A percentile compares a stretch with the other conserved stretches of the same genome.
Evolutionary conservation across 64 coral and sea anemone genomes (phyloP).

Genomic region (Exaiptasia diaphana): DNA sequence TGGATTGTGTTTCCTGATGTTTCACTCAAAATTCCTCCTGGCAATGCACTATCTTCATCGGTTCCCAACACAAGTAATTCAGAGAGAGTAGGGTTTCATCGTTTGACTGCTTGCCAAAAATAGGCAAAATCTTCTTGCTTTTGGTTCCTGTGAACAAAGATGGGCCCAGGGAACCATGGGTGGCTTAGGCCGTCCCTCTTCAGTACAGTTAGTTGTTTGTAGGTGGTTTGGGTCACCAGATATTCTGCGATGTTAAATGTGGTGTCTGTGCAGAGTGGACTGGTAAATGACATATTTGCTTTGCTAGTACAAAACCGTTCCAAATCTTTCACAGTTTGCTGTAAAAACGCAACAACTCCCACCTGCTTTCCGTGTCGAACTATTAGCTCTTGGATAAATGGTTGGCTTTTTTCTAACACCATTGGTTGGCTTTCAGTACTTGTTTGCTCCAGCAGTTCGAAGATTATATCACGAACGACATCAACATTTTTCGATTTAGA

Average conservation of each 20-base stretch:
- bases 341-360: constrained; percentile 33
- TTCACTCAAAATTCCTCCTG: constrained; percentile 46
- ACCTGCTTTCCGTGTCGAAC: constrained; percentile 37
- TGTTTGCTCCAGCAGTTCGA: constrained; percentile 51
- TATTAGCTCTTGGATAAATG: constrained; percentile 48
- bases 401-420: constrained; percentile 62
- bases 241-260: constrained; percentile 58
- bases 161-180: constrained; percentile 61
- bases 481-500: background rate
- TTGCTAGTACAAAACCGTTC: constrained; percentile 30
- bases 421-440: constrained; percentile 22
- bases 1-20: constrained; percentile 44
- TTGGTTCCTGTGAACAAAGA: constrained; percentile 66
- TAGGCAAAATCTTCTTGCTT: constrained; percentile 41
- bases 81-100: constrained; percentile 3
- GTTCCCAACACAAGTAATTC: constrained; percentile 13
- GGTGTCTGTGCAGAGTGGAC: constrained; percentile 36
- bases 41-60: constrained; percentile 19
- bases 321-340: constrained; percentile 43
- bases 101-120: constrained; percentile 67
- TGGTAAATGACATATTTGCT: background rate
- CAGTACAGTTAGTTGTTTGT: constrained; percentile 38
- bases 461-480: background rate
- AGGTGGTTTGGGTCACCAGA: constrained; percentile 57
- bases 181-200: constrained; percentile 22